Conservation (phyloP, 2,888 invertebrate species). For the Folsomia candida region DNA sequence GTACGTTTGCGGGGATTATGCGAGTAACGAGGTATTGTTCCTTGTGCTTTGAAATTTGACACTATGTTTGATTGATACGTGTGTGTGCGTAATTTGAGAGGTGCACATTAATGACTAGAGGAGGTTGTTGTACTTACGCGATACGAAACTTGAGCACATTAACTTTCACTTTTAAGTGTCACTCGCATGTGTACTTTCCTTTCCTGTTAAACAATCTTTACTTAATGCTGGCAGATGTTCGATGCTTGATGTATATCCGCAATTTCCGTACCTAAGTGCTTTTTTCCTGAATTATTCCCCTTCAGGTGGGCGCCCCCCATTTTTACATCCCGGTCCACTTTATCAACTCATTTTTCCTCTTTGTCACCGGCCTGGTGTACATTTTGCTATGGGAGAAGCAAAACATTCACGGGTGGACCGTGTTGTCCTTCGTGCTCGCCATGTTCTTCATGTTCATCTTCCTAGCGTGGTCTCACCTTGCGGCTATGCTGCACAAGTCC, state of each 20-base stretch:
- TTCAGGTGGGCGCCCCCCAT: conserved; percentile 13
- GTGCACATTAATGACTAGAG: too few relatives aligned
- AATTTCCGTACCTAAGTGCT: not conserved
- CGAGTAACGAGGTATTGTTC: not conserved
- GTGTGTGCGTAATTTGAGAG: too few relatives aligned
- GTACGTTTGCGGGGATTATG: conserved; percentile 5
- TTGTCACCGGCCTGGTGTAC: conserved; percentile 36
- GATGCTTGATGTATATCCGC: not conserved
- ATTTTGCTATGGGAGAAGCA: conserved; percentile 39
- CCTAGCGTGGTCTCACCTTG: conserved; percentile 15
- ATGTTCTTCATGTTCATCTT: conserved; percentile 37
- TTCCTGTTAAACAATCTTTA: too few relatives aligned
- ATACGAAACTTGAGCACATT: too few relatives aligned
- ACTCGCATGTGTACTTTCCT: not conserved
- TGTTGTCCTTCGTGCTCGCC: conserved; percentile 31
- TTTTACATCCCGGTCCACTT: conserved; percentile 21
- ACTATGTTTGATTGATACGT: too few relatives aligned
- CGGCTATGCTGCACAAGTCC: conserved; percentile 1
- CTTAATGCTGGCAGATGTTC: not conserved
- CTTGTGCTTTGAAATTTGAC: too few relatives aligned
- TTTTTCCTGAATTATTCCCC: not conserved
- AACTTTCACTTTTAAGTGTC: too few relatives aligned
- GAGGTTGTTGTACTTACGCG: too few relatives aligned
- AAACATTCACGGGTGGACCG: conserved; percentile 45
- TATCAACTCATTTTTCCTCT: conserved; percentile 31